Evolutionary conservation across 1,140 invertebrate species (phyloP).

Genomic region (Drosophila ogumai): DNA sequence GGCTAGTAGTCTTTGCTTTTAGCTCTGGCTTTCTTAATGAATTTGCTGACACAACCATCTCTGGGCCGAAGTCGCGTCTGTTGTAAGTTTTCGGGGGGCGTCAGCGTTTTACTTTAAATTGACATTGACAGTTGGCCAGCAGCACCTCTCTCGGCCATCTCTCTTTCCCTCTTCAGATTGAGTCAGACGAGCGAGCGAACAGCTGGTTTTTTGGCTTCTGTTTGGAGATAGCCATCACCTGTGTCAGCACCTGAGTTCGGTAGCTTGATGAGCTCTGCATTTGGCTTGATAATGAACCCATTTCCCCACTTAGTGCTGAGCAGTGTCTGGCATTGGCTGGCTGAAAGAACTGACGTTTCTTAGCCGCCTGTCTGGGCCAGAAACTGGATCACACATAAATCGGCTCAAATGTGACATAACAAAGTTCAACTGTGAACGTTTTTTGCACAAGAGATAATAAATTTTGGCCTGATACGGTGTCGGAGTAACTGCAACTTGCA

Average conservation of each 20-base stretch:
- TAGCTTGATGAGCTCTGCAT: slow-evolving; percentile 32
- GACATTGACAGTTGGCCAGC: slow-evolving; percentile 71
- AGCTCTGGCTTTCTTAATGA: slow-evolving; percentile 64
- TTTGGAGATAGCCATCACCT: slow-evolving; percentile 29
- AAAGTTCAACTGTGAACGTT: slow-evolving; percentile 77
- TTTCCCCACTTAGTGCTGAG: slow-evolving; percentile 21
- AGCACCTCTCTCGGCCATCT: slow-evolving; percentile 19
- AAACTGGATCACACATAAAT: slow-evolving; percentile 64
- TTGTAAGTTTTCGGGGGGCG: slow-evolving; percentile 63
- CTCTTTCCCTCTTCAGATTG: background rate
- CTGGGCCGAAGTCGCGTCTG: slow-evolving; percentile 24
- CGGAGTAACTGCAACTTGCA: slow-evolving; percentile 38
- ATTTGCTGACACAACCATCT: slow-evolving; percentile 72
- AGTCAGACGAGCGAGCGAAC: slow-evolving; percentile 11
- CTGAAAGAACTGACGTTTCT: slow-evolving; percentile 3
- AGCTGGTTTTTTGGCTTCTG: slow-evolving; percentile 35
- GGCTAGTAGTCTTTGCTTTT: slow-evolving; percentile 27
- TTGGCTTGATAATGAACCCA: slow-evolving; percentile 54
- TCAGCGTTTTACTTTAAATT: slow-evolving; percentile 76
- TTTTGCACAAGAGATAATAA: slow-evolving; percentile 79
- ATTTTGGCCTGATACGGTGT: slow-evolving; percentile 45
- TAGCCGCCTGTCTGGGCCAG: background rate
- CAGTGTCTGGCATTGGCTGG: slow-evolving; percentile 10
- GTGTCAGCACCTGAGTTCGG: slow-evolving; percentile 28
- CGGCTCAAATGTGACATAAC: slow-evolving; percentile 68